Conservation (phyloP, 2,797 vertebrate species). For the Perdix hodgsoniae region DNA sequence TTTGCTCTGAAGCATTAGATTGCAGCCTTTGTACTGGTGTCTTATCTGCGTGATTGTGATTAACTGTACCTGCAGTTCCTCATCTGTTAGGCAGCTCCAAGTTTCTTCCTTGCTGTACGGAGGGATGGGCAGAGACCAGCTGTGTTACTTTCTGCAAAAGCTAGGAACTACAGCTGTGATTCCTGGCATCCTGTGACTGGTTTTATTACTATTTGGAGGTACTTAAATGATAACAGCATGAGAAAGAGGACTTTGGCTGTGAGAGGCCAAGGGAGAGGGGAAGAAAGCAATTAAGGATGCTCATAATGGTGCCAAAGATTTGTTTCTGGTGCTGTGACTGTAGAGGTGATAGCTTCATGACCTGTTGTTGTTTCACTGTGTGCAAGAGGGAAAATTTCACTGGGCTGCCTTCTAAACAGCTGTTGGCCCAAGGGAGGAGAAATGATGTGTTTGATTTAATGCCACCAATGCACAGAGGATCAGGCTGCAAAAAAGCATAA, state of each 20-base stretch:
- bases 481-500: neutral
- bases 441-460: neutral
- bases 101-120: neutral
- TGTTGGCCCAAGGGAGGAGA: neutral
- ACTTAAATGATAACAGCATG: neutral
- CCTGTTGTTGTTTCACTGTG: neutral
- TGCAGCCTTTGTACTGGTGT: neutral
- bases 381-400: neutral
- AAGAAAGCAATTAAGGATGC: neutral
- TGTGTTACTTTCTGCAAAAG: neutral
- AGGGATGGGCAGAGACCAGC: neutral
- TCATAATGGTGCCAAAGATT: constrained; percentile 1
- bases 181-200: neutral
- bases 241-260: neutral
- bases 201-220: neutral
- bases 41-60: rapidly evolving
- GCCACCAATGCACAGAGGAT: neutral
- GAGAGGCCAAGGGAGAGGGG: neutral
- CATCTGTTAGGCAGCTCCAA: neutral
- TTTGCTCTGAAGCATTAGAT: neutral
- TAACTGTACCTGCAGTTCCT: neutral
- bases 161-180: neutral
- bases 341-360: constrained; percentile 16
- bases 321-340: neutral
- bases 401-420: neutral